Base-by-base conservation (phyloP, 2,797 vertebrate species). In the Enteromius anoplus region DNA sequence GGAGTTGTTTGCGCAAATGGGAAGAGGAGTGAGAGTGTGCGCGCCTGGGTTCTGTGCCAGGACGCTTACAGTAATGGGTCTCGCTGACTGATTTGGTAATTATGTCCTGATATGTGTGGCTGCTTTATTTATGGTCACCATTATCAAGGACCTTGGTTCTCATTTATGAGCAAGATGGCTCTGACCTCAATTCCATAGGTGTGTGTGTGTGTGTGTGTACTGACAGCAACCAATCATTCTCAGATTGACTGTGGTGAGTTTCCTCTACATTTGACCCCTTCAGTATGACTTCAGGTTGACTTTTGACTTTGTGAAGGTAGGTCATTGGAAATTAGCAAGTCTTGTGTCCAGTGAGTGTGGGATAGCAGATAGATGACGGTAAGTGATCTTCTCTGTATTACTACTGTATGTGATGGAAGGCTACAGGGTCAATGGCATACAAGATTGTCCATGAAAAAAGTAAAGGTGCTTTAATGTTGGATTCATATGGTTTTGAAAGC, bases 61-160 rank as follows among this genome's bases (percentile, higher is more conserved):
- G 49, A 82, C 12, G 49, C 75, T 66, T 75, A 83, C 79, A 71
- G 78, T 86, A 85, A 71, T 76, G 65, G 75, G 71, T 82, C 75
- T 68, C 40, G 19, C 64, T 81, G 85, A 84, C 72, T 85, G 86
- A 85, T 86, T 78, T 81, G 77, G 77, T 88, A 87, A 88, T 84
- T 80, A 88, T 65, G 68, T 53, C 64, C 40, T 71, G 69, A 82
- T 83, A 75, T 86, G 79, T 84, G 80, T 78, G 76, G 72, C 69
- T 80, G 66, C 73, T 82, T 87, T 87, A 87, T 86, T 88, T 87
- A 87, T 88, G 81, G 84, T 81, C 84, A 84, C 84, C 87, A 87
- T 86, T 85, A 83, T 85, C 71, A 71, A 62, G 77, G 82, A 87
- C 82, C 84, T 83, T 86, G 86, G 80, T 49, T 80, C 82, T 71